Base-by-base conservation (phyloP, 2,888 invertebrate genomes). In the Brachylomia viminalis region DNA sequence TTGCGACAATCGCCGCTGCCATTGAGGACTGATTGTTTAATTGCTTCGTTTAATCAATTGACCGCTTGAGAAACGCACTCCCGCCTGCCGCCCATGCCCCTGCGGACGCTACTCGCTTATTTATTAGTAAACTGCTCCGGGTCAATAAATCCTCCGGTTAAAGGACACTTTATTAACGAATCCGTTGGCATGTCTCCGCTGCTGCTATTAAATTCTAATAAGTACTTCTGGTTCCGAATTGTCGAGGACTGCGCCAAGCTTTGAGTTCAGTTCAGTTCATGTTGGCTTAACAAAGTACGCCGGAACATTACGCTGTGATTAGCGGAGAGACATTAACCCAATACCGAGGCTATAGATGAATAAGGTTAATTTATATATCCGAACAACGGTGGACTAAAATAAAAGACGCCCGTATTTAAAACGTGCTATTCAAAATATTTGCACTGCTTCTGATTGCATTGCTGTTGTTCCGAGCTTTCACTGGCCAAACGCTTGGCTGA, bases 41-140 rank as follows among this genome's bases (percentile, higher is more conserved):
- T 96, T 96, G 96, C 94, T 95, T 95, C 95, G 96, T 96, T 96
- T 96, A 96, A 96, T 96, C 96, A 96, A 96, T 96, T 96, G 96
- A 94, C 94, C 95, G 95, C 92, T 92, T 93, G 93, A 95, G 95
- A 93, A 93, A 94, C 93, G 92, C 92, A 90, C 90, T 93, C 90
- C 73, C 73, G 49, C 15, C 72, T 27, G 61, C 90, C 92, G 59
- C 91, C 90, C n/a, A n/a, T 89, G 90, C 89, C 91, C 88, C 89
- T 86, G 76, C 87, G 89, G 90, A 92, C 92, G 91, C 92, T 88
- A 90, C 91, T 89, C 91, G 89, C 88, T 94, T 93, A 92, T 92
- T 94, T 93, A 92, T 92, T 92, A 92, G 90, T 92, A 91, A 92
- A 92, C 92, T 91, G 88, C 90, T 90, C 84, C 89, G 92, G 92